These are phyloP conservation scores for Siniperca knerii DNA, from an alignment of 2,113 vertebrate genomes.

Conservation along the genomic window DNA sequence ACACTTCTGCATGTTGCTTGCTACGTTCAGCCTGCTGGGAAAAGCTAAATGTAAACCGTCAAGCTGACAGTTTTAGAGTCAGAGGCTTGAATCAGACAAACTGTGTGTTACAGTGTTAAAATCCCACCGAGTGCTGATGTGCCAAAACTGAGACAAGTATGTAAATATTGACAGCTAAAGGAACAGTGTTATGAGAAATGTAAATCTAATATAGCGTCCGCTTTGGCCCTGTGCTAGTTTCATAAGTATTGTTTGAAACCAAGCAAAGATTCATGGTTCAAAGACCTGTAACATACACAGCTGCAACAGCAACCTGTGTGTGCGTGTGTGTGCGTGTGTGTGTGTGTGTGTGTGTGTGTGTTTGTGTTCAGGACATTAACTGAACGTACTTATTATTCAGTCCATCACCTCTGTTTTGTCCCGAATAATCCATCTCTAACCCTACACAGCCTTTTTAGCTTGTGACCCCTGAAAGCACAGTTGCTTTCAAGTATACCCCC, in stretches of 20 bases:
- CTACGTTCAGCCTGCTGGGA: conserved; percentile 25
- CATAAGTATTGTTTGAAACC: conserved; percentile 1
- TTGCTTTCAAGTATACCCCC: background rate
- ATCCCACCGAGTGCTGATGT: conserved; percentile 6
- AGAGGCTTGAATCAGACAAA: conserved; percentile 8
- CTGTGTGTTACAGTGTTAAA: conserved; percentile 2
- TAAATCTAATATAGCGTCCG: conserved; percentile 7
- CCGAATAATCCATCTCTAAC: background rate
- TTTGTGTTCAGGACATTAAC: background rate
- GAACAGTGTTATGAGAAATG: conserved; percentile 26
- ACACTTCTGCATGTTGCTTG: conserved; percentile 14
- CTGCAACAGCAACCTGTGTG: background rate
- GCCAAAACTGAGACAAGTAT: conserved; percentile 37
- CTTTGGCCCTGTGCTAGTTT: conserved; percentile 7
- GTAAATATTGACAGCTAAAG: conserved; percentile 35
- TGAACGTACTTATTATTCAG: conserved; percentile 2
- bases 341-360: background rate
- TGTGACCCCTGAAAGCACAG: background rate
- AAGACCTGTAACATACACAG: conserved; percentile 1
- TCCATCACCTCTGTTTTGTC: background rate
- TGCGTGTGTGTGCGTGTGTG: background rate
- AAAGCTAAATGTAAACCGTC: background rate
- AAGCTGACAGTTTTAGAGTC: conserved; percentile 13
- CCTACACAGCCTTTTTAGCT: background rate
- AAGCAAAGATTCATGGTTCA: conserved; percentile 9